A percentile compares a stretch with the other conserved stretches of the same genome.
These are phyloP conservation scores for Tanypteryx hageni DNA, from an alignment of 2,888 invertebrate genomes.

Conservation along the genomic window DNA sequence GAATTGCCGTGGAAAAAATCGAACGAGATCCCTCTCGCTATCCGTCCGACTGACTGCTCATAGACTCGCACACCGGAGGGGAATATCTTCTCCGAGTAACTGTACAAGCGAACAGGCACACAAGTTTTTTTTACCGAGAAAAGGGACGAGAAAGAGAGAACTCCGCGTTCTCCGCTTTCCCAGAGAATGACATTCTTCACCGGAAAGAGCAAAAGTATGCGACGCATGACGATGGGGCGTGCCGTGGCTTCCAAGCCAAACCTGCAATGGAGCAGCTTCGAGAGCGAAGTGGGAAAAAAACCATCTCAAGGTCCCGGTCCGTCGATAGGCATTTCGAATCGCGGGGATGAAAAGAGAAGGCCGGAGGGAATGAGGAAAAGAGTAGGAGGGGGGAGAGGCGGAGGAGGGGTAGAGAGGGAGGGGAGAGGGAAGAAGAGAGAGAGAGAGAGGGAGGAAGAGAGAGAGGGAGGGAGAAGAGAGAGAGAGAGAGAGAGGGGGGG, in stretches of 20 bases:
- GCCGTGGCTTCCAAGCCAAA: background rate
- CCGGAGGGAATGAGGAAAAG: no score
- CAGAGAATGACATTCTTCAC: slow-evolving; percentile 48
- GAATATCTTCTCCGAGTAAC: background rate
- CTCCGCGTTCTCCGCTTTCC: slow-evolving; percentile 21
- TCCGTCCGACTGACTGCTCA: background rate
- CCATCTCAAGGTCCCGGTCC: slow-evolving; percentile 32
- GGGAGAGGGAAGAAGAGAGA: no score
- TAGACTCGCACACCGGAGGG: background rate
- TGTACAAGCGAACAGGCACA: background rate
- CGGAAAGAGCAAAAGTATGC: slow-evolving; percentile 51
- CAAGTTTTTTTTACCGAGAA: background rate
- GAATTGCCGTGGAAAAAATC: background rate
- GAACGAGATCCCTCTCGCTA: background rate
- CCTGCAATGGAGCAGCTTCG: background rate
- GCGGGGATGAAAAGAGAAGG: slow-evolving; percentile 29
- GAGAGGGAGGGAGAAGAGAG: no score
- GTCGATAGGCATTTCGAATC: slow-evolving; percentile 16
- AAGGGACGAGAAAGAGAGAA: background rate
- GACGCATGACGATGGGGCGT: slow-evolving; percentile 44
- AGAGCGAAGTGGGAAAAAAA: slow-evolving; percentile 32
- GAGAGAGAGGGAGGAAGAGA: no score
- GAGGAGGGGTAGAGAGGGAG: slow-evolving; percentile 38
- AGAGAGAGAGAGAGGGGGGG: no score
- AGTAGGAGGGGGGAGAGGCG: slow-evolving; percentile 41